phyloP scores from a whole-genome alignment of 2,888 invertebrate genomes.

The Stenotaenia linearis region DNA sequence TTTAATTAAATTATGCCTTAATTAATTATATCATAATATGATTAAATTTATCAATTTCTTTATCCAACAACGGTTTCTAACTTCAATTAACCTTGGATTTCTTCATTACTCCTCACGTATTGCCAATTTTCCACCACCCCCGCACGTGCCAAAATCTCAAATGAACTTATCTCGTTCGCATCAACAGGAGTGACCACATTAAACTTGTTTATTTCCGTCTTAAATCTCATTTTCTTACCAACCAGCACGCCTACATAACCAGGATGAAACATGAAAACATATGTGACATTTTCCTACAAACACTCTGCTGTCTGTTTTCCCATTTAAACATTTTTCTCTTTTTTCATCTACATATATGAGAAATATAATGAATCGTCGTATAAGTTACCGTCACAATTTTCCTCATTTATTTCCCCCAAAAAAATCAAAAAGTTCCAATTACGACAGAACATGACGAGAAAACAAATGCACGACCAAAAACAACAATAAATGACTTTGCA shows the following conservation, averaged over 20 bases:
- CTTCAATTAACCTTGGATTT: conserved; percentile 2
- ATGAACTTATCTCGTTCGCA: conserved; percentile 13
- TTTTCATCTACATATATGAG: neutral
- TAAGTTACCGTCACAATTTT: neutral
- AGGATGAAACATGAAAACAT: conserved; percentile 6
- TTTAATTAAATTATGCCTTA: no score
- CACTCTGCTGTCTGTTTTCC: neutral
- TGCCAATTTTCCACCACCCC: neutral
- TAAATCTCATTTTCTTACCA: neutral
- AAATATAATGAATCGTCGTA: neutral
- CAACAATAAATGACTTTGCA: conserved; percentile 23
- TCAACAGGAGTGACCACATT: conserved; percentile 12
- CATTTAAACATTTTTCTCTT: neutral
- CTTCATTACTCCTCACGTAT: neutral
- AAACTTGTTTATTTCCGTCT: conserved; percentile 1
- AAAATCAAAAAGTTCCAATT: neutral
- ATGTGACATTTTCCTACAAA: neutral
- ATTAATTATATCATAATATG: no score
- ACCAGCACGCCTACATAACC: neutral
- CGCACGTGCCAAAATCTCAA: conserved; percentile 19
- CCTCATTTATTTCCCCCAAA: neutral
- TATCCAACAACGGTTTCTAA: neutral
- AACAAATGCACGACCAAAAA: neutral
- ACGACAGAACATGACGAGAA: neutral
- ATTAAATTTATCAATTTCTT: no score